Evolutionary conservation across 92 coral and sea anemone genomes (phyloP), one percentile per base, ranked within the genome.

Genomic region (Phenganax stokvisi): DNA sequence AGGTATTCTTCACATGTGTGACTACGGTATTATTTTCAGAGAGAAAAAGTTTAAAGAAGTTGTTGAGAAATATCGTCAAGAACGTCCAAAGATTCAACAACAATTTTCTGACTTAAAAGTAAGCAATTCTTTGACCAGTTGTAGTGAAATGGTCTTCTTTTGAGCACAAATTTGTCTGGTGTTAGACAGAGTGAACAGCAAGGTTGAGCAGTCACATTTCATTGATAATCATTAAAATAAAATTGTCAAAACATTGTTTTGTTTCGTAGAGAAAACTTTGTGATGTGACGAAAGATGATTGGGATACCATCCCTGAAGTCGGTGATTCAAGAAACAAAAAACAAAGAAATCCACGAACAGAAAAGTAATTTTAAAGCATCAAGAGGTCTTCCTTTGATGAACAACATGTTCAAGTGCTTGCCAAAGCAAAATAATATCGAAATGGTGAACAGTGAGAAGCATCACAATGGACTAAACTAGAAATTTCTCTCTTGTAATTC

Each of bases 91-190:
- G 72, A 94, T 94, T 57, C 98, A 94, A 47, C 98, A 94, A 51
- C 98, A 94, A 85, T 94, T 94, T 73, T 92, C 98, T 57, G 98
- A 94, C 60, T 88, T 94, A 20, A 94, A 94, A 92, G 98, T 93
- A 77, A 58, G 27, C 20, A 51, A 66, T 9, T 13, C 8, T 37
- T 80, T 64, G 13, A 27, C 11, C 80, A n/a, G 56, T 37, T 20
- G 25, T 20, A 20, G 25, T 20, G 25, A 20, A 20, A 20, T 20
- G 25, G 25, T 20, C 25, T 20, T 20, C 25, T 20, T 20, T 20
- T 20, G 25, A 20, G 25, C 25, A 20, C 25, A 20, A 20, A 20
- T 20, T 20, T 20, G 25, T 20, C 25, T 20, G 25, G 25, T 20
- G 25, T 20, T 20, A 20, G 25, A 20, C 25, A 20, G 25, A 20